Conservation (phyloP, 2,797 vertebrate genomes). For the Dallia pectoralis region DNA sequence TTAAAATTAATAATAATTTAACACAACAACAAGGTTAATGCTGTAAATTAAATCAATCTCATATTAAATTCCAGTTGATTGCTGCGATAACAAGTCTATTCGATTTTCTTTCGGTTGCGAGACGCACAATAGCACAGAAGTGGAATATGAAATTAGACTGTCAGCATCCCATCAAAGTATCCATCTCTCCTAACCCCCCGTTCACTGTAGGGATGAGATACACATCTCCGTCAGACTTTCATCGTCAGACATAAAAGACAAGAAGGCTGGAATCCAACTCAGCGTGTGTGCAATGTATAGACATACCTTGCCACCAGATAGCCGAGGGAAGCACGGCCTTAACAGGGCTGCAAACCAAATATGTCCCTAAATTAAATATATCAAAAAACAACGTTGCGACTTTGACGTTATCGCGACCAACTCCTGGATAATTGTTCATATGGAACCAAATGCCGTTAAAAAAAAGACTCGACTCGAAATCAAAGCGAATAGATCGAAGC, state of each 20-base stretch:
- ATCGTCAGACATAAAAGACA: neutral
- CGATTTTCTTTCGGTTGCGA: neutral
- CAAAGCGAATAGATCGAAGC: neutral
- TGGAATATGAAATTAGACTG: neutral
- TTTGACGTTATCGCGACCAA: neutral
- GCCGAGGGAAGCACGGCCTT: neutral
- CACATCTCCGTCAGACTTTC: neutral
- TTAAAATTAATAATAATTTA: neutral
- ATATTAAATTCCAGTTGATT: neutral
- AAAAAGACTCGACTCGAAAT: neutral
- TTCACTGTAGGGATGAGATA: slow-evolving; percentile 1
- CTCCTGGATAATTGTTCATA: neutral
- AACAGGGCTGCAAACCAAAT: neutral
- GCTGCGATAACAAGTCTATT: neutral
- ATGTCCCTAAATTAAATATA: neutral
- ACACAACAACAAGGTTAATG: neutral
- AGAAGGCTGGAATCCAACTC: neutral
- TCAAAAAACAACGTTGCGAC: neutral
- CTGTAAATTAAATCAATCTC: neutral
- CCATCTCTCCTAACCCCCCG: neutral
- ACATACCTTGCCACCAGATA: neutral
- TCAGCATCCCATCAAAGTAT: slow-evolving; percentile 4
- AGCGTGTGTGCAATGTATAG: neutral
- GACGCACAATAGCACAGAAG: neutral
- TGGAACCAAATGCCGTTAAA: neutral